Base-by-base conservation (phyloP, 1,140 invertebrate species). In the Druon quercuslanigerum region DNA sequence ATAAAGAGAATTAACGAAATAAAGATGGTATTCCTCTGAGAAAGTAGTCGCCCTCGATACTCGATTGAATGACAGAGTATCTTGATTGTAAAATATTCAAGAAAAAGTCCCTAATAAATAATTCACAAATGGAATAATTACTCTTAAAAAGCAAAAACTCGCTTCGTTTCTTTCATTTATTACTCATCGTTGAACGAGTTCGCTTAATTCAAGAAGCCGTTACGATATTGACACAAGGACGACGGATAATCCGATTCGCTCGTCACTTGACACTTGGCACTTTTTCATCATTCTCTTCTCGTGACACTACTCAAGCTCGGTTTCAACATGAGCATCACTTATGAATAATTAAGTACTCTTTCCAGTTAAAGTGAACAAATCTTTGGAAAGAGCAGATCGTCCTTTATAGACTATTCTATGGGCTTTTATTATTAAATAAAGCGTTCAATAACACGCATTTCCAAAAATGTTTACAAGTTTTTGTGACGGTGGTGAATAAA, bases 291-390 rank as follows among this genome's bases (percentile, higher is more conserved):
- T 46, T 46, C 60, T 66, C 60, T 40, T 66, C 60, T 66, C 25
- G 33, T 66, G 60, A 66, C 33, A 33, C 20, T 14, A 40, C 60
- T 40, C 60, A 6, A 66, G 33, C 60, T 66, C 60, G 7, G 25
- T 66, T 66, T 66, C 60, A 66, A 40, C 60, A 66, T 33, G 9
- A 66, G 60, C 33, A 66, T 66, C 60, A 40, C 60, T 66, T 66
- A 66, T 66, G 60, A 66, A 66, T 66, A 66, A 46, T 66, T 66
- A 66, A 66, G 60, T 66, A 66, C 60, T 66, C 60, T 66, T 40
- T 66, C 14, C 12, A 66, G 25, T 33, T 5, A 6, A 40, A 66
- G 60, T 66, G 60, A 33, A n/a, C 46, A 66, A 46, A 66, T 66
- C 40, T 40, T 16, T 9, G 40, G 57, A 66, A 66, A 12, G 16